Conservation (phyloP, 2,888 invertebrate genomes). For the Drosophila macrospina region DNA sequence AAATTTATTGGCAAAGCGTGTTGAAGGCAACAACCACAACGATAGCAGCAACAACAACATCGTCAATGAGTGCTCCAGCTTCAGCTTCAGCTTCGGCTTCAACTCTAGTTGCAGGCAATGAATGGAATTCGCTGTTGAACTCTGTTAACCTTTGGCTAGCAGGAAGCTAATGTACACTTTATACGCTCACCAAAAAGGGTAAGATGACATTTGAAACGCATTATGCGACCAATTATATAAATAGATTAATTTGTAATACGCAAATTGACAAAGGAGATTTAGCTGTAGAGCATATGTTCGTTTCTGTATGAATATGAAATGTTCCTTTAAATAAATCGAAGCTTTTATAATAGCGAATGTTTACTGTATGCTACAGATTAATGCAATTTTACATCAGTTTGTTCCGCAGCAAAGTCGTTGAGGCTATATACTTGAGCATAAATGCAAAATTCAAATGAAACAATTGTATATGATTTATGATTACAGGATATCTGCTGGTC, state of each 20-base stretch:
- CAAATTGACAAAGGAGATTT: too few relatives aligned
- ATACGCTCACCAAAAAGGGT: slow-evolving; percentile 50
- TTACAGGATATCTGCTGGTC: slow-evolving; percentile 1
- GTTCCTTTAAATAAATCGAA: too few relatives aligned
- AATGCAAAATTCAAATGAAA: background rate
- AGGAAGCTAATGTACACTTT: slow-evolving; percentile 69
- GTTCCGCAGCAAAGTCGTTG: too few relatives aligned
- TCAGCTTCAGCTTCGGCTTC: slow-evolving; percentile 2
- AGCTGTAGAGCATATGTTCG: too few relatives aligned
- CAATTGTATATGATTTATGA: background rate
- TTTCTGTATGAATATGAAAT: too few relatives aligned
- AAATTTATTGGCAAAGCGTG: slow-evolving; percentile 79
- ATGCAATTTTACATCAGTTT: background rate
- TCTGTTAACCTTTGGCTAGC: slow-evolving; percentile 74
- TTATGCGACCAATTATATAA: background rate
- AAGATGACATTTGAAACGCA: slow-evolving; percentile 19
- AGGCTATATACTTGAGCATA: too few relatives aligned
- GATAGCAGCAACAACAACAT: slow-evolving; percentile 49
- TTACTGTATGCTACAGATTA: too few relatives aligned
- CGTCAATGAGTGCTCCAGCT: slow-evolving; percentile 64
- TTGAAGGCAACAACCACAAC: slow-evolving; percentile 67
- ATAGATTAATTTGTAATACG: too few relatives aligned
- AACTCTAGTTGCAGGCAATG: slow-evolving; percentile 64
- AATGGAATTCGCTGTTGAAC: slow-evolving; percentile 76
- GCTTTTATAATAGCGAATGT: too few relatives aligned